Conservation (phyloP, 2,113 vertebrate species). For the Chaetura pelagica region DNA sequence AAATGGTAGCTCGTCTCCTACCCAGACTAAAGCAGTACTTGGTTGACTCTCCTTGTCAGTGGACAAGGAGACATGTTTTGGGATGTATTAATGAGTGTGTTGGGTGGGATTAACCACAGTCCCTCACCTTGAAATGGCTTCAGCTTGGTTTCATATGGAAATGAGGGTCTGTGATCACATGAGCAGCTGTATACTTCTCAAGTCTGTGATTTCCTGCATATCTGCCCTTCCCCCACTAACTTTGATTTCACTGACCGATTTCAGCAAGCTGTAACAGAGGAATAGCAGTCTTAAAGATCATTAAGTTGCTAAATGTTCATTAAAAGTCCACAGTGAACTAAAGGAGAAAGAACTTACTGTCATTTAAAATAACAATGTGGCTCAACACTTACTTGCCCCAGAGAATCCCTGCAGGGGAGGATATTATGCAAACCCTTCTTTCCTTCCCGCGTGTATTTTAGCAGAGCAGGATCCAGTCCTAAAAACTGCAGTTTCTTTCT, state of each 20-base stretch:
- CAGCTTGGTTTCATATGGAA: conserved; percentile 18
- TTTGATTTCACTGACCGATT: conserved; percentile 10
- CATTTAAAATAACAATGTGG: conserved; percentile 15
- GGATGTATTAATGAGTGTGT: not conserved
- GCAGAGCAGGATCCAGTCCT: not conserved
- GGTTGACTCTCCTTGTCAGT: not conserved
- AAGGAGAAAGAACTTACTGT: conserved; percentile 7
- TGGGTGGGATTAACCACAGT: not conserved
- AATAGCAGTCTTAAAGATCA: not conserved
- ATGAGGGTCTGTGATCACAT: not conserved
- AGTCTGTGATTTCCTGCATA: not conserved
- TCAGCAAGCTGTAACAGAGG: not conserved
- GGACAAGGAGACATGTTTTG: not conserved
- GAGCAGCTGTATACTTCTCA: not conserved
- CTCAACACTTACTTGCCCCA: not conserved
- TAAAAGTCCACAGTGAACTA: not conserved
- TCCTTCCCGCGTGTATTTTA: not conserved
- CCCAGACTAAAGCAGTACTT: not conserved
- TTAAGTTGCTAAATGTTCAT: conserved; percentile 13
- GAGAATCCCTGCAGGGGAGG: not conserved
- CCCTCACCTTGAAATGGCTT: conserved; percentile 27
- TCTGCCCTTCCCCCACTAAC: not conserved
- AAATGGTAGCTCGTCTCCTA: not conserved
- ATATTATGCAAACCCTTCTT: not conserved
- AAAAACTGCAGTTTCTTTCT: not conserved